phyloP scores from a whole-genome alignment of 2,797 vertebrate genomes.

The Basileuterus tristriatus region DNA sequence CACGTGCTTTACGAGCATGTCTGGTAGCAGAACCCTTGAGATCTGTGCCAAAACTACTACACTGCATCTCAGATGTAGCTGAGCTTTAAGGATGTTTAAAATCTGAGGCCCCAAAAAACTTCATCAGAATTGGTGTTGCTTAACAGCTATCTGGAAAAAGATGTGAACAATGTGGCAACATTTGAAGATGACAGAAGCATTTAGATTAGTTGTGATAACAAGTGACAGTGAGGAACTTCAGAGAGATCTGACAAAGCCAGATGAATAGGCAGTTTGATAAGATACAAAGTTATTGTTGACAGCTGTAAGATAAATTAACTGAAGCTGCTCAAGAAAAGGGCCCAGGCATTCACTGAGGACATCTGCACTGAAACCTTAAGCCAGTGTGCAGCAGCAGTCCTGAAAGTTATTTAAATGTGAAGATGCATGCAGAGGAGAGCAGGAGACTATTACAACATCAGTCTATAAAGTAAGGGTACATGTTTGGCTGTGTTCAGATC shows the following conservation, averaged over 20 bases:
- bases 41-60: slow-evolving; percentile 17
- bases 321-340: slow-evolving; percentile 12
- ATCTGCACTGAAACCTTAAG: background rate
- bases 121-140: slow-evolving; percentile 15
- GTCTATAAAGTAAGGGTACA: background rate
- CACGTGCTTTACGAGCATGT: background rate
- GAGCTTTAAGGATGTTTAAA: slow-evolving; percentile 28
- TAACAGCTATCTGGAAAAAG: slow-evolving; percentile 47
- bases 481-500: background rate
- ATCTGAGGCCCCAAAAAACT: background rate
- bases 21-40: background rate
- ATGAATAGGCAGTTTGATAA: slow-evolving; percentile 52
- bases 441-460: background rate
- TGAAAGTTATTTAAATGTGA: slow-evolving; percentile 10
- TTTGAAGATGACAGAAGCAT: slow-evolving; percentile 56
- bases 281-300: slow-evolving; percentile 51
- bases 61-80: background rate
- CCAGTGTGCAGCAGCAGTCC: background rate
- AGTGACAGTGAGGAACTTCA: slow-evolving; percentile 52
- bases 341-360: background rate
- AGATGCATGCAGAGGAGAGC: background rate
- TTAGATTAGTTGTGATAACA: slow-evolving; percentile 54
- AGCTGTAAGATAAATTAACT: slow-evolving; percentile 51
- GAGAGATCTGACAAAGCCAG: slow-evolving; percentile 35
- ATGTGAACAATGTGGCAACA: slow-evolving; percentile 59